phyloP scores from a whole-genome alignment of 2,113 vertebrate species.

The Micronycteris hirsuta region DNA sequence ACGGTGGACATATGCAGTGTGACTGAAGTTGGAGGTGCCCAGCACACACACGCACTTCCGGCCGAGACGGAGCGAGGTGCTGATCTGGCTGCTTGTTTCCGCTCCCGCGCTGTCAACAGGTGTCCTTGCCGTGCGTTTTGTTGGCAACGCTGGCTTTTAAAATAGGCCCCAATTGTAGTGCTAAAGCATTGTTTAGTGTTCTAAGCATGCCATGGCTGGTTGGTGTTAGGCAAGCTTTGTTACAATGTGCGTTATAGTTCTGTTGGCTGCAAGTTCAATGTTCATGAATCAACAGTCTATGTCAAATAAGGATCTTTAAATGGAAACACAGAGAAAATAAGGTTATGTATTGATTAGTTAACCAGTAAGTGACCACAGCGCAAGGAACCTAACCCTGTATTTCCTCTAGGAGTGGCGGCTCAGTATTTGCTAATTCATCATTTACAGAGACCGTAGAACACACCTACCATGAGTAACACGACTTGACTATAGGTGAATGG shows the following conservation, averaged over 20 bases:
- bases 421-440: background rate
- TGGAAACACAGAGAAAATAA: background rate
- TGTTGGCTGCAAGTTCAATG: background rate
- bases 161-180: rapidly evolving
- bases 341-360: background rate
- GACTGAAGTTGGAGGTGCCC: background rate
- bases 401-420: background rate
- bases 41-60: rapidly evolving
- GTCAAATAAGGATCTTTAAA: background rate
- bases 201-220: background rate
- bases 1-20: rapidly evolving
- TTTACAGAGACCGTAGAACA: background rate
- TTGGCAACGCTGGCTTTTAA: background rate
- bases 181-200: background rate
- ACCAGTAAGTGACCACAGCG: background rate
- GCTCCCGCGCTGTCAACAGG: background rate
- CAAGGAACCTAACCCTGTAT: background rate
- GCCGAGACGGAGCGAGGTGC: rapidly evolving
- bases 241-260: background rate
- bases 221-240: background rate
- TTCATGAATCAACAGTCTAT: background rate
- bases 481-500: background rate
- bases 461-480: background rate
- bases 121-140: background rate
- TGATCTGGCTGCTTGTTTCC: too few species aligned